Evolutionary conservation across 2,888 invertebrate genomes (phyloP), one percentile per base, ranked within the genome.

Genomic region (Drymonia ruficornis): DNA sequence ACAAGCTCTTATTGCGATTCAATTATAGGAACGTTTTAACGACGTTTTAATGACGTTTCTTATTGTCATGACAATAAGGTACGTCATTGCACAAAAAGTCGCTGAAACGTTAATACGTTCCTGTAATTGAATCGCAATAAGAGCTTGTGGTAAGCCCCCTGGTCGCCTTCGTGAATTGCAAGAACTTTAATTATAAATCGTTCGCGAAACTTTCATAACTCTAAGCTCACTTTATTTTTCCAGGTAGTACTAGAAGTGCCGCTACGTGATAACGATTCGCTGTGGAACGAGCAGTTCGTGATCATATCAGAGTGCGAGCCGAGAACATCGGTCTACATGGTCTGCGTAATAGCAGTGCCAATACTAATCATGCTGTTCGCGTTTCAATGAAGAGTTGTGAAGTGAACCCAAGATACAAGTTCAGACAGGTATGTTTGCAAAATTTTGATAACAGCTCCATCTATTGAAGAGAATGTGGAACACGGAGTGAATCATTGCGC

Each of bases 301-400:
- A 95, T 96, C 4, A 93, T 95, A 23, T 95, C 96, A 0, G 95
- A 95, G 64, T 96, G 96, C 69, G 95, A 96, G 73, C 96, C 96
- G 0, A 89, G 96, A 59, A 96, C 96, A 0, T 91, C 95, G 0
- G 74, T 96, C 12, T 96, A 96, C 79, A 81, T 95, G 29, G 78
- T 94, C 44, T 96, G 96, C 76, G 94, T 95, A 13, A 84, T 96
- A 42, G 92, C 95, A 3, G 96, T 96, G n/a, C 96, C 96, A 0
- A 77, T 96, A 46, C 84, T 96, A 15, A 95, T 96, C 53, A 80
- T 96, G 54, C 69, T 95, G 29, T 96, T 96, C 75, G 96, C 96
- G 1, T 96, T 96, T 81, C 95, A 95, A 76, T 96, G 84, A 94
- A 34, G 48, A 28, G 18, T 16, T 49, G 50, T 52, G 19, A 45